Conservation (phyloP, 2,113 vertebrate genomes). For the Chinchilla lanigera region DNA sequence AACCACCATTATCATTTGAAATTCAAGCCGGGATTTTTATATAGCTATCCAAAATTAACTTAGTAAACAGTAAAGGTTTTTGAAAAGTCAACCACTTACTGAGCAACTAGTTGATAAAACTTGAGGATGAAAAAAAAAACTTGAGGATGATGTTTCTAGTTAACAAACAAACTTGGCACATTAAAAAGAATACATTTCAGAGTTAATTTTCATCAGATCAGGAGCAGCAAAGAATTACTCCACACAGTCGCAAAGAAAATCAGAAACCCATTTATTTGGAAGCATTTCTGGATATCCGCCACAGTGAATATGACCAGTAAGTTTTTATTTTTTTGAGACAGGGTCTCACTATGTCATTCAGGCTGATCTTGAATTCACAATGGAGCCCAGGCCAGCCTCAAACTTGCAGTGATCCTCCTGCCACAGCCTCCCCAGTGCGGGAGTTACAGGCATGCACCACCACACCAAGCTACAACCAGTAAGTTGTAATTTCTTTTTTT, state of each 20-base stretch:
- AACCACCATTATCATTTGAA: not conserved
- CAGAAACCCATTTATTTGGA: conserved; percentile 52
- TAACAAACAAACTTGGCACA: conserved; percentile 30
- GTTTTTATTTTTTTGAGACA: not conserved
- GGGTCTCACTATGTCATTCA: not conserved
- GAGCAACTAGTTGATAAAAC: conserved; percentile 51
- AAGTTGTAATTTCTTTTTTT: too few species aligned
- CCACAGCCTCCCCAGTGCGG: not conserved
- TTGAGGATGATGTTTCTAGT: conserved; percentile 23
- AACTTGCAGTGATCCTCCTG: not conserved
- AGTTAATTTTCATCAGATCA: conserved; percentile 51
- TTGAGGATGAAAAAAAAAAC: not conserved
- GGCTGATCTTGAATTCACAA: not conserved
- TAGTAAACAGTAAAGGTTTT: conserved; percentile 12
- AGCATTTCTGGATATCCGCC: not conserved
- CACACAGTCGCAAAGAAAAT: conserved; percentile 34
- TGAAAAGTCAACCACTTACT: conserved; percentile 41
- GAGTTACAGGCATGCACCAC: not conserved
- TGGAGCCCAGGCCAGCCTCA: not conserved
- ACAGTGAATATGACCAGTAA: not conserved
- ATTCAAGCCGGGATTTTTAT: conserved; percentile 33
- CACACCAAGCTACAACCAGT: not conserved
- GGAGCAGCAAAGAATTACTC: conserved; percentile 29
- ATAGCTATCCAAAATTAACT: conserved; percentile 46
- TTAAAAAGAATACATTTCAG: conserved; percentile 2